phyloP scores from a whole-genome alignment of 2,888 invertebrate genomes.

The Andricus curvator region DNA sequence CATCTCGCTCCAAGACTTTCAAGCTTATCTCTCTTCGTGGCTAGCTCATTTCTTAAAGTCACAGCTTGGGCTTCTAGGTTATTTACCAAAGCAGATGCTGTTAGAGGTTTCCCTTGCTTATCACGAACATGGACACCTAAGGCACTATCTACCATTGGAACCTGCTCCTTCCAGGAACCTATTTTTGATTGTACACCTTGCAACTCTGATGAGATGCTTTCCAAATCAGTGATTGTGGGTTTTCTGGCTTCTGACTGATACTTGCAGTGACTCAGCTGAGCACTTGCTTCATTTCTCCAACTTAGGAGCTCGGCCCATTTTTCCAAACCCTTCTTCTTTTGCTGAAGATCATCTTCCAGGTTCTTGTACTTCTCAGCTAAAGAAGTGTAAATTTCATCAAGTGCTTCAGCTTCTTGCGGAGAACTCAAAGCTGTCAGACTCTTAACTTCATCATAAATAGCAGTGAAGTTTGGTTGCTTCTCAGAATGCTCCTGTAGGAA shows the following conservation, averaged over 20 bases:
- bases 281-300: constrained; percentile 89
- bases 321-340: constrained; percentile 87
- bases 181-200: constrained; percentile 84
- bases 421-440: constrained; percentile 85
- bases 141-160: constrained; percentile 84
- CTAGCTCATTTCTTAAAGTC: constrained; percentile 84
- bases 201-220: constrained; percentile 85
- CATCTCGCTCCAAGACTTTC: constrained; percentile 87
- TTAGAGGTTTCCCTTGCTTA: constrained; percentile 85
- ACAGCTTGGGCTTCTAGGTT: constrained; percentile 87
- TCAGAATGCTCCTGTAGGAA: constrained; percentile 92
- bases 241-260: constrained; percentile 89
- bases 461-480: constrained; percentile 87
- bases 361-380: constrained; percentile 89
- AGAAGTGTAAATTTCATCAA: constrained; percentile 88
- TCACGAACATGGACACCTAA: constrained; percentile 86
- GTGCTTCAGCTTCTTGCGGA: constrained; percentile 86
- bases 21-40: constrained; percentile 84
- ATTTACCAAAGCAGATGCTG: constrained; percentile 86
- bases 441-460: constrained; percentile 91
- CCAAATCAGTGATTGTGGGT: constrained; percentile 85
- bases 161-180: constrained; percentile 85
- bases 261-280: constrained; percentile 89
- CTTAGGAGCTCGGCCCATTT: constrained; percentile 91
- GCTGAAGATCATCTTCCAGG: constrained; percentile 86